Evolutionary conservation across 92 coral and sea anemone species (phyloP), one percentile per base, ranked within the genome.

Genomic region (Parazoanthus atlanticus): DNA sequence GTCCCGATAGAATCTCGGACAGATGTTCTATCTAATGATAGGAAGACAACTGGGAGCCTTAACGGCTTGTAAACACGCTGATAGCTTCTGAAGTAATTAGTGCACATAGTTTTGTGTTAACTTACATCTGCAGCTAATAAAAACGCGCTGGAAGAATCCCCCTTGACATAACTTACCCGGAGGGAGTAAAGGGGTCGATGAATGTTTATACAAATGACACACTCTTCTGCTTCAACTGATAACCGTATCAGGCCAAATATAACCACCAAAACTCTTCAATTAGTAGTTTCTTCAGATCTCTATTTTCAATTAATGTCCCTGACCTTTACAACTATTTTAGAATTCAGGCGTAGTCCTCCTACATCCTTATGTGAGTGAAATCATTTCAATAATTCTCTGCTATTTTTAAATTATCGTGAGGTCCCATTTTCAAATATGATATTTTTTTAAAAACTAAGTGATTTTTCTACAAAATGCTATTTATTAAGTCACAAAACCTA

Each of bases 11-110:
- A 30, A 84, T 84, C 78, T 3, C n/a, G 41, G 71, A 65, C 78
- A 30, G 38, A 43, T 56, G 77, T 41, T n/a, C 31, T 32, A 36
- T 71, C 77, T 67, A 84, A 82, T 84, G 46, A 70, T 70, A 30
- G 58, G 28, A 40, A 43, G 87, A 70, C 87, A 84, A 84, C 70
- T 15, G 69, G 87, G 87, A 41, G 78, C 87, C 87, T 41, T 70
- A 19, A 29, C 77, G 64, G 43, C 54, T 46, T 28, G 36, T 29
- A 32, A 69, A 67, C 66, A 69, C 38, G 86, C 75, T 66, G 86
- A 82, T 82, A 82, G 76, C 76, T 70, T 82, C 33, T 66, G 73
- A 61, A 65, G 74, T 84, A 32, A 70, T 84, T 40, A 70, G 36
- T 69, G 64, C 61, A 64, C 76, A 79, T 54, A 49, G 46, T 56